Conservation (phyloP, 1,140 invertebrate genomes). For the Orchestia grillus region DNA sequence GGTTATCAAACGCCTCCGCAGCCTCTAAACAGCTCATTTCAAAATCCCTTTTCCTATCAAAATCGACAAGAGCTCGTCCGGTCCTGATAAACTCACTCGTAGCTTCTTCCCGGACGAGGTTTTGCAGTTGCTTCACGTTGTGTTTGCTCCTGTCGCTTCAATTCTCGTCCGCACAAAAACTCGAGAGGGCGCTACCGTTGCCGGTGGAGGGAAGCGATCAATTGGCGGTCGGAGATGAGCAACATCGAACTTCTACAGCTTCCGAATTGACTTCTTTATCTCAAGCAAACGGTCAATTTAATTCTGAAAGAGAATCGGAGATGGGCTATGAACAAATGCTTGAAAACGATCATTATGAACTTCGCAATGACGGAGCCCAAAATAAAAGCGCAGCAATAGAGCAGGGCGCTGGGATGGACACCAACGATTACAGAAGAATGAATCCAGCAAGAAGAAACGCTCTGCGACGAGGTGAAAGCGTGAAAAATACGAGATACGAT, state of each 20-base stretch:
- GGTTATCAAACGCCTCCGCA: background rate
- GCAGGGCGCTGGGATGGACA: background rate
- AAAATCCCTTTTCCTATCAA: background rate
- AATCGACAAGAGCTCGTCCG: background rate
- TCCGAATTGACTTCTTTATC: background rate
- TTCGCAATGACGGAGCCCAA: background rate
- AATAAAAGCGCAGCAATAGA: background rate
- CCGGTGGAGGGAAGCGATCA: background rate
- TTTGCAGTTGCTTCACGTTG: slow-evolving; percentile 1
- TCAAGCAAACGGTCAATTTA: background rate
- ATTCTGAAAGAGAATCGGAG: background rate
- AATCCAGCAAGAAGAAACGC: background rate
- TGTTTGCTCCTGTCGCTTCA: background rate
- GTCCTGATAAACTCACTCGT: background rate
- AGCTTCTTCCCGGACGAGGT: background rate
- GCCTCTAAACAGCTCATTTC: background rate
- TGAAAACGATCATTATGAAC: background rate
- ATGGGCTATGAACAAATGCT: background rate
- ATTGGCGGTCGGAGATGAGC: background rate
- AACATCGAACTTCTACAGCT: background rate
- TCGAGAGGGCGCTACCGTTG: background rate
- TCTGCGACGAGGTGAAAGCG: background rate
- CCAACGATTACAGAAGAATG: background rate
- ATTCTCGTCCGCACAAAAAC: background rate
- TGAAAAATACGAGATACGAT: background rate